Evolutionary conservation across 2,888 invertebrate genomes (phyloP), one percentile per base, ranked within the genome.

Genomic region (Stictocephala bisonia): DNA sequence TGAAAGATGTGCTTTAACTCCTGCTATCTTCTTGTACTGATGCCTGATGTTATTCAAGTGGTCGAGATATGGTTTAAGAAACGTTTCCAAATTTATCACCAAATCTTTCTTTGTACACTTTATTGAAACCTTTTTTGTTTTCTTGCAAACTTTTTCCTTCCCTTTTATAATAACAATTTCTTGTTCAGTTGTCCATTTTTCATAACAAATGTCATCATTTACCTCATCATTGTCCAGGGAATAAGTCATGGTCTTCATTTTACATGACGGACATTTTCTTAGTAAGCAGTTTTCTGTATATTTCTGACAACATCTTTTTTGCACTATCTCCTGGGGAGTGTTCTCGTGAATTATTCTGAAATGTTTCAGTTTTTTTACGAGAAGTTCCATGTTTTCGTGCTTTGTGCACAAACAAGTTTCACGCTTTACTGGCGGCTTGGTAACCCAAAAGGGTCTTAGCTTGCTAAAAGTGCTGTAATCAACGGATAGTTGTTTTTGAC

Each of bases 41-140:
- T 70, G 70, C n/a, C n/a, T 26, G n/a, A 70, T 70, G 26, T 70
- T 70, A n/a, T 13, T 22, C 3, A 53, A 9, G 58, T 70, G 58
- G 13, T 11, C 7, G 26, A 41, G 20, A 44, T 44, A 66, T 6
- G 31, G 13, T 4, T 40, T 11, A 58, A 40, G 2, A 9, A 35
- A 40, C 20, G 7, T 40, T 20, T 20, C 11, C 11, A 64, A 40
- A n/a, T 13, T 3, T n/a, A 9, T 29, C 18, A 64, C 15, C 22
- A 64, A 22, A 15, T 64, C 35, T 40, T 11, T 22, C 20, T 40
- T 64, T 31, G 40, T 11, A 3, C 18, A 50, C 11, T 3, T 2
- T 3, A 50, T 11, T 18, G 6, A 18, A 4, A 22, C 50, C 20
- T 50, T 50, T 6, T 3, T 18, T 22, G 50, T 50, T 50, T 35